phyloP scores from a whole-genome alignment of 2,797 vertebrate genomes.

The Bradypodion ventrale region DNA sequence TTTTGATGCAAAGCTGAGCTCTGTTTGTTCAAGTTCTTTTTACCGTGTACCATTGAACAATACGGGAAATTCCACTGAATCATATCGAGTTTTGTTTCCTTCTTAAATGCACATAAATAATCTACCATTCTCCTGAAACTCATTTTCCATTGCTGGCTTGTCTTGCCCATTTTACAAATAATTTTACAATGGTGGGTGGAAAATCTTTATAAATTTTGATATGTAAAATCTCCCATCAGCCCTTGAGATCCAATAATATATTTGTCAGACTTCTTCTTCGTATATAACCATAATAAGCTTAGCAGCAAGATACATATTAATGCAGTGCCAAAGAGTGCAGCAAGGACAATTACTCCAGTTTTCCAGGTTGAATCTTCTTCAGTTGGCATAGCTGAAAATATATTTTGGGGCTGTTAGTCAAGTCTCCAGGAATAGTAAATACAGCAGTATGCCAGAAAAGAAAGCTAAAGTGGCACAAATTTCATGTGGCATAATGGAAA shows the following conservation, averaged over 20 bases:
- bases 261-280: conserved; percentile 40
- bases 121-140: neutral
- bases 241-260: conserved; percentile 47
- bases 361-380: conserved; percentile 44
- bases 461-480: neutral
- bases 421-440: conserved; percentile 14
- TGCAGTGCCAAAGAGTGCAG: conserved; percentile 61
- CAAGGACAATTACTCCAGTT: conserved; percentile 68
- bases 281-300: conserved; percentile 11
- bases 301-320: conserved; percentile 49
- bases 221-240: conserved; percentile 46
- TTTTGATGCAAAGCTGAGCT: neutral
- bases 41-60: neutral
- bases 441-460: conserved; percentile 21
- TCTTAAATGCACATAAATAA: neutral
- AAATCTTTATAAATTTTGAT: conserved; percentile 27
- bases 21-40: neutral
- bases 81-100: neutral
- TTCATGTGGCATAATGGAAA: neutral
- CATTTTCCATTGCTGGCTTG: neutral
- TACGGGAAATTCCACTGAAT: neutral
- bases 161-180: neutral
- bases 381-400: conserved; percentile 28
- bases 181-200: neutral
- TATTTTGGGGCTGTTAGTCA: conserved; percentile 42